phyloP scores from a whole-genome alignment of 2,113 vertebrate species.

The Clinocottus analis region DNA sequence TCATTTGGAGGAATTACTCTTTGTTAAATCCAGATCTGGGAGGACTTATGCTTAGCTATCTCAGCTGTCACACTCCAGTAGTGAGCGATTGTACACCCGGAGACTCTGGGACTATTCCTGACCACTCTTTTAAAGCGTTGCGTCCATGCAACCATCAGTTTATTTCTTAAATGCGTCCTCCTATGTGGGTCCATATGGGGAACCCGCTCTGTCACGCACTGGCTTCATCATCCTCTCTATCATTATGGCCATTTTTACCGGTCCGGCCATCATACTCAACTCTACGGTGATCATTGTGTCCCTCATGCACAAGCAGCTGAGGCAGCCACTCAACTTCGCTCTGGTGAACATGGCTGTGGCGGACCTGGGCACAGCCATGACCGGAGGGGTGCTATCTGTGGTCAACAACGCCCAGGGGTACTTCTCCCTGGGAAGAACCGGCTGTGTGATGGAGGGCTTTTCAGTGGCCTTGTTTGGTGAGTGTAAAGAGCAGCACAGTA shows the following conservation, averaged over 20 bases:
- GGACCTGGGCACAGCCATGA: slow-evolving; percentile 80
- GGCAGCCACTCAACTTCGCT: slow-evolving; percentile 82
- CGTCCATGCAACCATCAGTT: slow-evolving; percentile 45
- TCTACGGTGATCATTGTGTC: slow-evolving; percentile 80
- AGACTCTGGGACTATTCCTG: not conserved
- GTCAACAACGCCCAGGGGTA: slow-evolving; percentile 80
- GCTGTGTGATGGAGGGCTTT: slow-evolving; percentile 83
- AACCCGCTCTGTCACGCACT: slow-evolving; percentile 71
- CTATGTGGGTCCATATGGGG: slow-evolving; percentile 22
- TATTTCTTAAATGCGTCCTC: slow-evolving; percentile 50
- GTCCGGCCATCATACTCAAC: slow-evolving; percentile 78
- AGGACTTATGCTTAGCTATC: slow-evolving; percentile 77
- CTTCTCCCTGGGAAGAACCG: slow-evolving; percentile 79
- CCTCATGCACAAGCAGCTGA: slow-evolving; percentile 80
- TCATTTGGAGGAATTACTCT: slow-evolving; percentile 73
- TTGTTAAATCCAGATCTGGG: slow-evolving; percentile 69
- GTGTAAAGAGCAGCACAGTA: slow-evolving; percentile 36
- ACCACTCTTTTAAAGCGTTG: not conserved
- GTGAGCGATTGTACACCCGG: slow-evolving; percentile 28
- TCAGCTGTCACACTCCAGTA: slow-evolving; percentile 27
- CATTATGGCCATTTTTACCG: slow-evolving; percentile 78
- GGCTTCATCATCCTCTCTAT: slow-evolving; percentile 78
- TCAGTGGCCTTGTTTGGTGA: slow-evolving; percentile 82
- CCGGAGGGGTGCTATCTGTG: slow-evolving; percentile 78
- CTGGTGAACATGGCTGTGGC: slow-evolving; percentile 82